A percentile compares a stretch with the other conserved stretches of the same genome.
phyloP scores from a whole-genome alignment of 2,113 vertebrate genomes.

The Psittacara wagleri region DNA sequence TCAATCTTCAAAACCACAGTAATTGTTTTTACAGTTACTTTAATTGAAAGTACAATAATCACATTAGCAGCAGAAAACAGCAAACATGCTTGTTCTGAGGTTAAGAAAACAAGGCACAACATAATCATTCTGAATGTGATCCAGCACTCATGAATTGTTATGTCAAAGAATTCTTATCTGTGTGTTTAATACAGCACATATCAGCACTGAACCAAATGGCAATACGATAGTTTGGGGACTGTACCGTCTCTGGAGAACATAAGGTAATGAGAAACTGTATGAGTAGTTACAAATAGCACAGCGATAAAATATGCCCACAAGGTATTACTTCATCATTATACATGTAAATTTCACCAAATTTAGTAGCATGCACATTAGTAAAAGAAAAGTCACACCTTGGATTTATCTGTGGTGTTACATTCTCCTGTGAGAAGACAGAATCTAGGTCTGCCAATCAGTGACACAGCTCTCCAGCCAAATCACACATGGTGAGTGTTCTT shows the following conservation, averaged over 20 bases:
- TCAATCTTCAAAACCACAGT: not conserved
- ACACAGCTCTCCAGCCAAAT: not conserved
- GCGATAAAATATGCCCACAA: not conserved
- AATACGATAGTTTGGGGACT: not conserved
- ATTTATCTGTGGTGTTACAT: not conserved
- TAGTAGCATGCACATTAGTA: not conserved
- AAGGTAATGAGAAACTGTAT: not conserved
- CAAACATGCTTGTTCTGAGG: constrained; percentile 17
- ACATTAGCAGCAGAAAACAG: constrained; percentile 41
- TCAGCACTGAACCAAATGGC: constrained; percentile 24
- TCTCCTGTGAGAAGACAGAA: not conserved
- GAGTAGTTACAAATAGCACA: not conserved
- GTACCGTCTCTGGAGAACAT: not conserved
- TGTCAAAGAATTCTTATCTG: constrained; percentile 46
- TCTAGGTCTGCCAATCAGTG: not conserved
- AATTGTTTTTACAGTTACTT: not conserved
- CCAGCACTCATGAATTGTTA: constrained; percentile 21
- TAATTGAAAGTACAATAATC: constrained; percentile 51
- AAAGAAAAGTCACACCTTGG: not conserved
- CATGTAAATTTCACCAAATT: not conserved
- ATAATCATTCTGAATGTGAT: constrained; percentile 1
- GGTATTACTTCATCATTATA: not conserved
- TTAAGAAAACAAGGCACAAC: not conserved
- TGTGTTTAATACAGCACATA: constrained; percentile 25
- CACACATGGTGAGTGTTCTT: not conserved